Evolutionary conservation across 2,797 vertebrate genomes (phyloP), one percentile per base, ranked within the genome.

Genomic region (Clarias fuscus): DNA sequence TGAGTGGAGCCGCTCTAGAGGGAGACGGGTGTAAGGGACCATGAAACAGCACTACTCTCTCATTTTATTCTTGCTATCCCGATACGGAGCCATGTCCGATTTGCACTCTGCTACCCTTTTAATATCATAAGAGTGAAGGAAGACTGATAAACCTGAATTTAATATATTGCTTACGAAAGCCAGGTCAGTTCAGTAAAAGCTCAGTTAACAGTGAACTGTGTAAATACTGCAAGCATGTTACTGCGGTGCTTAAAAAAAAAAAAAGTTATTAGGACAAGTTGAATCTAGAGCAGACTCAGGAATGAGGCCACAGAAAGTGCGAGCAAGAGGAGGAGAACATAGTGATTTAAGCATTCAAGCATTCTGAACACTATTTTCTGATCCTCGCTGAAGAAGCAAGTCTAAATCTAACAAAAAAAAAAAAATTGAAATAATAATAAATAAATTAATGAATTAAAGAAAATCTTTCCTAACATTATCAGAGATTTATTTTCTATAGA

Each of bases 241-340:
- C 72, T 83, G 79, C 68, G 72, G 27, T 15, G 86, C 76, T 48
- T 56, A 61, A 85, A 67, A 59, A 68, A 18, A 37, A 48, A 64
- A 82, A 80, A 18, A 37, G 77, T 70, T 83, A 87, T 67, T 81
- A 86, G 84, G 86, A 83, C 87, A 88, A 86, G 75, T 77, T 72
- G 75, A 78, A 89, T 91, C 88, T 90, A 78, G 90, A 90, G 67
- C 90, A 87, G 27, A 72, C 70, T 58, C 65, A 84, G 76, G 82
- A 91, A 91, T 84, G 85, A 90, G 90, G 89, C 87, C 88, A 84
- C 37, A 85, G 70, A 86, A 43, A 88, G 65, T 40, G 40, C 15
- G 20, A 72, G 40, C n/a, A 53, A 56, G 30, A 17, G 71, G 24
- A 24, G 58, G 71, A 30, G 48, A 87, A 10, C 17, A 76, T 22